Conservation (phyloP, 2,888 invertebrate genomes). For the Yponomeuta sedellus region DNA sequence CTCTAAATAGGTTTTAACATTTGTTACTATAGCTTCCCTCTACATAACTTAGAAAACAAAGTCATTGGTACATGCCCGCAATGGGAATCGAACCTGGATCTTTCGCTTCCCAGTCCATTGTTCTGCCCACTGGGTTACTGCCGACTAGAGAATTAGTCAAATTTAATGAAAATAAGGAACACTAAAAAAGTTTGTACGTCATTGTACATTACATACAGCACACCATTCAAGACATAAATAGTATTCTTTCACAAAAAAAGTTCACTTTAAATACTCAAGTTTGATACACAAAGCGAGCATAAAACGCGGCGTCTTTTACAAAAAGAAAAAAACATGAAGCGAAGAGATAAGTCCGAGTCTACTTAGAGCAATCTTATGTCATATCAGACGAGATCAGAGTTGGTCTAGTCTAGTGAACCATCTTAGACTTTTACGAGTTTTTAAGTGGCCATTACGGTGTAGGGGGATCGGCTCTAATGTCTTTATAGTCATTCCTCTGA, state of each 20-base stretch:
- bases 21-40: no score
- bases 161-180: neutral
- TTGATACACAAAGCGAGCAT: neutral
- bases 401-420: conserved; percentile 10
- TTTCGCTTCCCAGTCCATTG: no score
- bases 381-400: conserved; percentile 11
- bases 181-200: no score
- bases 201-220: neutral
- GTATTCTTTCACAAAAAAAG: neutral
- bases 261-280: neutral
- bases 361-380: neutral
- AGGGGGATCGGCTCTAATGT: conserved; percentile 56
- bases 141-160: no score
- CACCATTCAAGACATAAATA: neutral
- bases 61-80: no score
- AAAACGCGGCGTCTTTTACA: neutral
- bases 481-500: conserved; percentile 32
- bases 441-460: conserved; percentile 65
- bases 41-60: no score
- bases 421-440: conserved; percentile 55
- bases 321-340: neutral
- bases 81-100: no score
- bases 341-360: neutral
- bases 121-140: no score
- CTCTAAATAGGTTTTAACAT: no score